These are phyloP conservation scores for Delphinapterus leucas DNA, from an alignment of 2,113 vertebrate genomes.

Conservation along the genomic window DNA sequence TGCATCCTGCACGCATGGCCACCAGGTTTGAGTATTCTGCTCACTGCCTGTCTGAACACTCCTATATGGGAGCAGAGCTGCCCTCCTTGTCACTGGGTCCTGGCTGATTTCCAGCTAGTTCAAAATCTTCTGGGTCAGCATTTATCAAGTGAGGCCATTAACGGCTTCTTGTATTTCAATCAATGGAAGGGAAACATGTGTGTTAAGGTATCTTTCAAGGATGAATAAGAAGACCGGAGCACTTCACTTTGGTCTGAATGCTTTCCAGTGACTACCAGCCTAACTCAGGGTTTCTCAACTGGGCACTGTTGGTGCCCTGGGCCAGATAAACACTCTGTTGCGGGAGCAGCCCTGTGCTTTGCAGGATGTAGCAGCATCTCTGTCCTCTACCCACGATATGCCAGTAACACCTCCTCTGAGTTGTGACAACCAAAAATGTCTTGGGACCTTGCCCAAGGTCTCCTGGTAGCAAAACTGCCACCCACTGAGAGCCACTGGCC, in stretches of 20 bases:
- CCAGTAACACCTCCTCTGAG: background rate
- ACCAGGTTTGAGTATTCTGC: rapidly evolving
- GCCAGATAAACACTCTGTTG: background rate
- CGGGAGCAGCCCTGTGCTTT: background rate
- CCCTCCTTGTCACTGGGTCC: background rate
- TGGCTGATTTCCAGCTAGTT: background rate
- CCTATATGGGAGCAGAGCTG: rapidly evolving
- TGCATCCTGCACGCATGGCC: rapidly evolving
- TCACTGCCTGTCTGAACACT: background rate
- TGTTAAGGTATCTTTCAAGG: background rate
- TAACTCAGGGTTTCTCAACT: background rate
- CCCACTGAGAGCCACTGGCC: background rate
- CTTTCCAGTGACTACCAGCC: background rate
- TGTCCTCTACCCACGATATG: background rate
- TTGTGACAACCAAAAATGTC: background rate
- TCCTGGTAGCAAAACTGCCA: background rate
- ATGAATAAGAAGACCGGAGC: background rate
- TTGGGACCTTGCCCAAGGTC: background rate
- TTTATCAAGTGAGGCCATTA: background rate
- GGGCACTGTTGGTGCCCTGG: rapidly evolving
- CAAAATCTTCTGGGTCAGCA: background rate
- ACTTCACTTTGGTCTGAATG: background rate
- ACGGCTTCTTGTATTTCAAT: background rate
- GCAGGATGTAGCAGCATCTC: background rate
- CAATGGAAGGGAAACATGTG: background rate